Percentiles rank a stretch among this genome's conserved stretches.
phyloP scores from a whole-genome alignment of 2,888 invertebrate genomes.

The Oeneis ivallda region DNA sequence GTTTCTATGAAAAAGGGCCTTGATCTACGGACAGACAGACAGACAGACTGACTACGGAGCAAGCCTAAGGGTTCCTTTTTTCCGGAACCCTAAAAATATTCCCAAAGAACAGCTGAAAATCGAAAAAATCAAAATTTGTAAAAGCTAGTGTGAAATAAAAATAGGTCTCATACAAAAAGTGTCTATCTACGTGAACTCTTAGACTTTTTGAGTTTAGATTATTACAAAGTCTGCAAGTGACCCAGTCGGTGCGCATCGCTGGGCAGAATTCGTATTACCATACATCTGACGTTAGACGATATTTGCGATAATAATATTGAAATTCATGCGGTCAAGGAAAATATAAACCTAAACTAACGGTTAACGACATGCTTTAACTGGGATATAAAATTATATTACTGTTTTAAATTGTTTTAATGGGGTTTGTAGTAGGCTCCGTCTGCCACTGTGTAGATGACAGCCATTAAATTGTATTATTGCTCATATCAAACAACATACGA shows the following conservation, averaged over 20 bases:
- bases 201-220: slow-evolving; percentile 12
- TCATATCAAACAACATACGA: neutral
- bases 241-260: slow-evolving; percentile 19
- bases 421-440: neutral
- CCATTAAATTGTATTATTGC: neutral
- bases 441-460: neutral
- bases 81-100: no score
- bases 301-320: slow-evolving; percentile 34
- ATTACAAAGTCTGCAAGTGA: slow-evolving; percentile 27
- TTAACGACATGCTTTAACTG: slow-evolving; percentile 7
- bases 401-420: slow-evolving; percentile 11
- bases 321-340: slow-evolving; percentile 39
- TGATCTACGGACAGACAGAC: no score
- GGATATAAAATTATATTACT: slow-evolving; percentile 18
- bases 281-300: slow-evolving; percentile 29
- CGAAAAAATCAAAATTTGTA: no score
- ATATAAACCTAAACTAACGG: slow-evolving; percentile 46
- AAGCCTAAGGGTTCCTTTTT: no score
- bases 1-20: no score
- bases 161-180: neutral
- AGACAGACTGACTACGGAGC: no score
- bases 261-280: slow-evolving; percentile 29
- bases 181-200: neutral
- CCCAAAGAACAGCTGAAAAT: no score
- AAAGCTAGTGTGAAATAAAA: no score